Base-by-base conservation (phyloP, 2,888 invertebrate species). In the Andrena haemorrhoa region DNA sequence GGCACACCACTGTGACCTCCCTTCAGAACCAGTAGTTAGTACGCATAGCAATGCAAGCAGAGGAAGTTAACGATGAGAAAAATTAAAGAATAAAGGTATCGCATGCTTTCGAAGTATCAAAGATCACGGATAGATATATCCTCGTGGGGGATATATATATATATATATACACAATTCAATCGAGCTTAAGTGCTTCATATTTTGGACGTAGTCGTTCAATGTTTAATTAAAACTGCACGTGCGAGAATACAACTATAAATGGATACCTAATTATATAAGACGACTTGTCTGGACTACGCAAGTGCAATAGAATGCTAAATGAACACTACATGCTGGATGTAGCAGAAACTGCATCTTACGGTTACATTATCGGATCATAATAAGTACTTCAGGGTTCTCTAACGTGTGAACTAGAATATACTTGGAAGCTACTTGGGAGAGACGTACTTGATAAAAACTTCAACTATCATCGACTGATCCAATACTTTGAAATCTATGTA, bases 1-100 rank as follows among this genome's bases (percentile, higher is more conserved):
- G 92, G 92, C 90, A 92, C 92, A 91, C 90, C 92, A 92, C 91
- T 93, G 89, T 93, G 93, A 92, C 93, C 93, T 89, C 92, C 93
- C 94, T 94, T 93, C 90, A 92, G 93, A 93, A 93, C 91, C 92
- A 91, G 92, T 92, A 92, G 93, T 94, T 94, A 93, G 93, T 93
- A 93, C 91, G 92, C 91, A 93, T 91, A 92, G 91, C 91, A 92
- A 92, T 92, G 90, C 92, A 93, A 92, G 92, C 92, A 92, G 87
- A 92, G 90, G 90, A 91, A 90, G 87, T 92, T 91, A 90, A 91
- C 91, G 89, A 90, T 90, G 86, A 91, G 89, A 92, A 88, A 86
- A 89, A 86, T 89, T 79, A 79, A 64, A 87, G 76, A 84, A 77
- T 83, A 80, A 79, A 80, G 71, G 82, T 79, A 53, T 79, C 53